Conservation (phyloP, 2,113 vertebrate species). For the Pseudopipra pipra region DNA sequence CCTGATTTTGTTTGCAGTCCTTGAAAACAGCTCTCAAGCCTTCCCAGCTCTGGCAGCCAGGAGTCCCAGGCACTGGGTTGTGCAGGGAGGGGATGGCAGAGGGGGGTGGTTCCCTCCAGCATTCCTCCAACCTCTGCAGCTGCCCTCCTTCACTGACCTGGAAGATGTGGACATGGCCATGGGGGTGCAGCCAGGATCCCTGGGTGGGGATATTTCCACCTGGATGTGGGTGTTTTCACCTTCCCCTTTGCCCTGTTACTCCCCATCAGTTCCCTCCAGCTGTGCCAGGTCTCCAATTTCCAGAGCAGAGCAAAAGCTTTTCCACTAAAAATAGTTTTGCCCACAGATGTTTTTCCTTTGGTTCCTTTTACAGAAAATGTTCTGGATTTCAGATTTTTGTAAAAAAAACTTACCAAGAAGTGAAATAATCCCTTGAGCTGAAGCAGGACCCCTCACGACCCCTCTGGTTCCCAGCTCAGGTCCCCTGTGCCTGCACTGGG, state of each 20-base stretch:
- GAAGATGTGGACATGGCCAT: not conserved
- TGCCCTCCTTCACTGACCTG: not conserved
- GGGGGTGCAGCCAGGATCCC: not conserved
- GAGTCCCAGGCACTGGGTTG: fast-evolving
- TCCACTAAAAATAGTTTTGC: not conserved
- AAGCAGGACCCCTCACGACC: not conserved
- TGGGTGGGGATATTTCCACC: not conserved
- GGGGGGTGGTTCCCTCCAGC: fast-evolving
- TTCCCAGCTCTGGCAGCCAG: not conserved
- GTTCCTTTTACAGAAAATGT: not conserved
- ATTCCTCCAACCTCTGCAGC: not conserved
- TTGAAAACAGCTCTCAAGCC: not conserved
- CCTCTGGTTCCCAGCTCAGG: not conserved
- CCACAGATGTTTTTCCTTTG: not conserved
- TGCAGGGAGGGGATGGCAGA: not conserved
- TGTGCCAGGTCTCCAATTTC: not conserved
- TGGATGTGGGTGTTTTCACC: not conserved
- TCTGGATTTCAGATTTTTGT: not conserved
- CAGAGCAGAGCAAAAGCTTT: not conserved
- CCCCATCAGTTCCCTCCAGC: not conserved
- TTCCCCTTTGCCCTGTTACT: not conserved
- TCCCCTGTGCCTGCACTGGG: not conserved
- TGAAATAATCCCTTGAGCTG: not conserved
- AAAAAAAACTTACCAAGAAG: not conserved
- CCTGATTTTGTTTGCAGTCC: not conserved